These are phyloP conservation scores for Achlya flavicornis DNA, from an alignment of 2,888 invertebrate genomes.

Conservation along the genomic window DNA sequence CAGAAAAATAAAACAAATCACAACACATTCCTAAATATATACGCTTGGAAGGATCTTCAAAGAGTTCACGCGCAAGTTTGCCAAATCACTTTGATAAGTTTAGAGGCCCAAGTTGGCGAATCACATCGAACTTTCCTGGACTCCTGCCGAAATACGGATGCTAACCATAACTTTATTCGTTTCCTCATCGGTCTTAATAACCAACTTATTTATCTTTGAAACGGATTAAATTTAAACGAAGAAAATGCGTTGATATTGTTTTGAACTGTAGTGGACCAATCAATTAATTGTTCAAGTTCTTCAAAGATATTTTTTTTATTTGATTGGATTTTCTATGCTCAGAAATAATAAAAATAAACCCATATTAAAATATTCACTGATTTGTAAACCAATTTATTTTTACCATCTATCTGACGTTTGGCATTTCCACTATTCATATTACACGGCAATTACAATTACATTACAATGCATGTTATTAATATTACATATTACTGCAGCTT, in stretches of 20 bases:
- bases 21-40: constrained; percentile 38
- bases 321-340: not conserved
- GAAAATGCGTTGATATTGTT: constrained; percentile 9
- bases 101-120: constrained; percentile 58
- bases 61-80: constrained; percentile 66
- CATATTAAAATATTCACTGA: too few species aligned
- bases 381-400: too few species aligned
- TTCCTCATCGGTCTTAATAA: constrained; percentile 57
- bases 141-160: constrained; percentile 65
- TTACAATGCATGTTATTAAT: too few species aligned
- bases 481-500: too few species aligned
- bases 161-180: constrained; percentile 64
- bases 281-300: not conserved
- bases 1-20: constrained; percentile 31
- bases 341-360: too few species aligned
- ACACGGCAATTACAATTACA: too few species aligned
- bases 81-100: constrained; percentile 78
- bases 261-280: not conserved
- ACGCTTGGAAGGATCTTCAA: constrained; percentile 53
- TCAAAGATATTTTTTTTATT: too few species aligned
- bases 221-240: constrained; percentile 30
- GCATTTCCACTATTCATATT: too few species aligned
- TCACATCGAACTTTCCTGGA: constrained; percentile 73
- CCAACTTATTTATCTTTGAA: constrained; percentile 48
- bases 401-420: too few species aligned